Conservation (phyloP, 2,113 vertebrate genomes). For the Callionymus lyra region DNA sequence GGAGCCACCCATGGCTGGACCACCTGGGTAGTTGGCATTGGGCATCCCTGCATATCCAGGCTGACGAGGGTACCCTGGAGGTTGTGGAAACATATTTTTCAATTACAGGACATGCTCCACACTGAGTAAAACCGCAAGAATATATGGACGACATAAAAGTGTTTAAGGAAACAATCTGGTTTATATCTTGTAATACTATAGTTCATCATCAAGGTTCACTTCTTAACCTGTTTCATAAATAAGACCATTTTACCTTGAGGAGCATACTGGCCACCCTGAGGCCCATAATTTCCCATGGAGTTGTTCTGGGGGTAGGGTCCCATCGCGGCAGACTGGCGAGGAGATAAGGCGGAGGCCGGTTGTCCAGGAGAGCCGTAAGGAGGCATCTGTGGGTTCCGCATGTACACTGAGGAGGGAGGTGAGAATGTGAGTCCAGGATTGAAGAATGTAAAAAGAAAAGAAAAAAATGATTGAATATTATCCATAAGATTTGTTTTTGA, state of each 20-base stretch:
- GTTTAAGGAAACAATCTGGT: too few relatives aligned
- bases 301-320: conserved; percentile 92
- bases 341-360: conserved; percentile 93
- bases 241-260: conserved; percentile 92
- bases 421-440: background rate
- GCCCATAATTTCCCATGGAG: conserved; percentile 89
- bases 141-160: too few relatives aligned
- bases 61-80: conserved; percentile 85
- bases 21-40: conserved; percentile 85
- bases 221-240: too few relatives aligned
- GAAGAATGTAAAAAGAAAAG: too few relatives aligned
- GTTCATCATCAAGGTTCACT: too few relatives aligned
- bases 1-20: conserved; percentile 78
- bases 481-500: background rate
- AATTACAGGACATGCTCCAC: too few relatives aligned
- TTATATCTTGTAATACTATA: too few relatives aligned
- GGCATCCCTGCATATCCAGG: conserved; percentile 90
- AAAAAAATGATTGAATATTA: too few relatives aligned
- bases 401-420: conserved; percentile 73
- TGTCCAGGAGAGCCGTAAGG: conserved; percentile 88
- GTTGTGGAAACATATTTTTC: conserved; percentile 1
- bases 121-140: too few relatives aligned
- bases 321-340: conserved; percentile 91
- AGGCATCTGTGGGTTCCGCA: conserved; percentile 93
- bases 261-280: conserved; percentile 86